Conservation (phyloP, 2,888 invertebrate genomes). For the Marasmarcha lunaedactyla region DNA sequence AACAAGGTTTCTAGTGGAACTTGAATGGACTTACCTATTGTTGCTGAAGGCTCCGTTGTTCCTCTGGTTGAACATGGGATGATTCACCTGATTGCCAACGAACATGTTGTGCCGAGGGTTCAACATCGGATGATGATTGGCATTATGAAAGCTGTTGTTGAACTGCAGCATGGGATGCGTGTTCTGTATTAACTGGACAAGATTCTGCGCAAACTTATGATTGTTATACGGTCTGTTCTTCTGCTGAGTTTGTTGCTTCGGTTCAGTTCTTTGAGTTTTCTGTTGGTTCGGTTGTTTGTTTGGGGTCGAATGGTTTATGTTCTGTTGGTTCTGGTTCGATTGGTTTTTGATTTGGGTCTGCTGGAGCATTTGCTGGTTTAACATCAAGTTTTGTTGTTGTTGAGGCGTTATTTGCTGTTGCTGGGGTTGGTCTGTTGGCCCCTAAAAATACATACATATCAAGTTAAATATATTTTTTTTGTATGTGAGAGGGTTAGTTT, state of each 20-base stretch:
- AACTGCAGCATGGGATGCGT: constrained; percentile 57
- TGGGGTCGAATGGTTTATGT: constrained; percentile 7
- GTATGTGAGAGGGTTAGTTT: too few relatives aligned
- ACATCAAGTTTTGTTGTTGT: constrained; percentile 20
- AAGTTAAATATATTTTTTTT: too few relatives aligned
- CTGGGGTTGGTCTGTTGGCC: constrained; percentile 34
- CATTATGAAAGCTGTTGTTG: constrained; percentile 51
- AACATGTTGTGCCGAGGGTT: constrained; percentile 28
- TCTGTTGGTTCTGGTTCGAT: constrained; percentile 17
- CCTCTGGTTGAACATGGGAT: constrained; percentile 33
- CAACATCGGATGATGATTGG: constrained; percentile 53
- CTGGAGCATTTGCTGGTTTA: constrained; percentile 28
- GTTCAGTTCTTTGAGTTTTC: constrained; percentile 16
- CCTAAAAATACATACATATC: too few relatives aligned
- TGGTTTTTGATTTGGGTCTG: constrained; percentile 13
- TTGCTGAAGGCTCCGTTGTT: constrained; percentile 37
- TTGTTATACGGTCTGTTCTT: constrained; percentile 44
- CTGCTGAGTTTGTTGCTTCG: constrained; percentile 21
- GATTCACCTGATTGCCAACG: constrained; percentile 27
- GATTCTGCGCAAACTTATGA: constrained; percentile 42
- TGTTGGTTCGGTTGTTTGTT: neutral
- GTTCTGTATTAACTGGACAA: constrained; percentile 55
- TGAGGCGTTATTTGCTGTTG: constrained; percentile 21
- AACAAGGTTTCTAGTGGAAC: too few relatives aligned
- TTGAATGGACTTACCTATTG: constrained; percentile 24